These are phyloP conservation scores for Pseudomyrmex concolor DNA, from an alignment of 1,140 invertebrate species.

Conservation along the genomic window DNA sequence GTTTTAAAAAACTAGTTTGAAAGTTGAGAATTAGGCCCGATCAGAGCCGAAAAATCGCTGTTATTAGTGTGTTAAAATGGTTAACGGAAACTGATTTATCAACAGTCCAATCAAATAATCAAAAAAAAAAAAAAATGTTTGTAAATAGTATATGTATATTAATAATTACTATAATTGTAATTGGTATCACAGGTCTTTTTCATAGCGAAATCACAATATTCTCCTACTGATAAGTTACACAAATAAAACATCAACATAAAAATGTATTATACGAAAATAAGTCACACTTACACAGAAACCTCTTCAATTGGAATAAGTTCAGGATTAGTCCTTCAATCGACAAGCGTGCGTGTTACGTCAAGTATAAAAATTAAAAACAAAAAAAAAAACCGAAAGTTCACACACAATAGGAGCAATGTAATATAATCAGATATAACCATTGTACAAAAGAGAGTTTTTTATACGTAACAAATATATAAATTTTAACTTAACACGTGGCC, in stretches of 20 bases:
- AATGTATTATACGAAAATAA: background rate
- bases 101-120: conserved; percentile 20
- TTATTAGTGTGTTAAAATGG: background rate
- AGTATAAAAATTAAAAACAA: no score
- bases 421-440: conserved; percentile 29
- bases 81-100: background rate
- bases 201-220: background rate
- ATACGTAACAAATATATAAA: conserved; percentile 25
- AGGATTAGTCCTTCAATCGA: background rate
- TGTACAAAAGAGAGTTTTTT: conserved; percentile 33
- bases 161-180: conserved; percentile 1
- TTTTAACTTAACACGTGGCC: background rate
- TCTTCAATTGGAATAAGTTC: conserved; percentile 7
- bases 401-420: background rate
- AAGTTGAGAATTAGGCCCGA: no score
- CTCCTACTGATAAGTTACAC: background rate
- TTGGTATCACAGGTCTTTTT: conserved; percentile 24
- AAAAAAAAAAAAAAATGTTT: conserved; percentile 19
- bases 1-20: no score
- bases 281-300: conserved; percentile 1
- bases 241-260: conserved; percentile 6
- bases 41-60: no score
- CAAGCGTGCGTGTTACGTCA: background rate
- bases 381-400: background rate
- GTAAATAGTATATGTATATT: conserved; percentile 50